Percentiles rank a stretch among this genome's conserved stretches.
Conservation (phyloP, 2,797 vertebrate genomes). For the Lindbergichthys nudifrons region DNA sequence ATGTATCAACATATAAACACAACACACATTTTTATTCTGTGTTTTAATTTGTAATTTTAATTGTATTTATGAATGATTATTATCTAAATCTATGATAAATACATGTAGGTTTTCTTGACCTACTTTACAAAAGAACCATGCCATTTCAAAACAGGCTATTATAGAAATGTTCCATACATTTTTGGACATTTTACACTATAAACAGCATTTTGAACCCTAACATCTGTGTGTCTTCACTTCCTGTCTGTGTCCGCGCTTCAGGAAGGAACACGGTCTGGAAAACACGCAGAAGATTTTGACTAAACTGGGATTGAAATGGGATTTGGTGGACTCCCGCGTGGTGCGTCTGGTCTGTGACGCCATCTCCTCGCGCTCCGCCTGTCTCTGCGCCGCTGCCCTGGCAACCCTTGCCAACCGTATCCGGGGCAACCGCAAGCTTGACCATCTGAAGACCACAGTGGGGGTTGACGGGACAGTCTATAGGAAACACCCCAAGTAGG, state of each 20-base stretch:
- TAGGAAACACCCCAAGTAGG: conserved; percentile 79
- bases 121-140: not conserved
- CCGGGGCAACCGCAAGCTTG: conserved; percentile 70
- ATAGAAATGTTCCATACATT: not conserved
- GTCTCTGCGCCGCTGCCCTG: conserved; percentile 84
- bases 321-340: conserved; percentile 61
- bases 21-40: no score
- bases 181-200: not conserved
- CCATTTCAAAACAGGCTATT: not conserved
- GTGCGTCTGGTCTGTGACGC: conserved; percentile 81
- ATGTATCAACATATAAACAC: no score
- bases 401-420: conserved; percentile 83
- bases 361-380: conserved; percentile 80
- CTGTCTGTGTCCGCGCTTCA: conserved; percentile 23
- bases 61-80: no score
- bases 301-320: conserved; percentile 73
- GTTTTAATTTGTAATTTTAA: no score
- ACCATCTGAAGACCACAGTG: conserved; percentile 71
- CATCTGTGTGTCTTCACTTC: not conserved
- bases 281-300: conserved; percentile 63
- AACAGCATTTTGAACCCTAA: not conserved
- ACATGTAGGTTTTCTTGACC: not conserved
- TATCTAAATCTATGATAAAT: no score
- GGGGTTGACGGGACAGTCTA: conserved; percentile 85
- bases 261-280: conserved; percentile 49